phyloP scores from a whole-genome alignment of 23 tunicate genomes.

The Trididemnum nubilum region DNA sequence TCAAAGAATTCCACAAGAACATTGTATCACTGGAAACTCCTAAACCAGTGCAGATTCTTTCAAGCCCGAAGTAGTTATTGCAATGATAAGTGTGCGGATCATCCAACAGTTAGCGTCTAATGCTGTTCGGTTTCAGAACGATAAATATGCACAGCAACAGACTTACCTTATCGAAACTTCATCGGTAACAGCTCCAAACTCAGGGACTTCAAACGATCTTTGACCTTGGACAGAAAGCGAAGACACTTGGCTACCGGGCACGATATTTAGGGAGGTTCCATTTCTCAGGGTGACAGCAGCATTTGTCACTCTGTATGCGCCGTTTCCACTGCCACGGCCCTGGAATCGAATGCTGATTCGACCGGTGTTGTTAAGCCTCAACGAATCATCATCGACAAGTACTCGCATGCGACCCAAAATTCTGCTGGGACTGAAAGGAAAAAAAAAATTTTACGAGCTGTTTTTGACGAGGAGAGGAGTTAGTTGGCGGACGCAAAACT shows the following conservation, averaged over 20 bases:
- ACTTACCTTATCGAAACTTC: slow-evolving; percentile 27
- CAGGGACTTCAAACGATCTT: slow-evolving; percentile 37
- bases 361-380: not conserved
- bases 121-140: too few relatives aligned
- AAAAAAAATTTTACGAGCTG: not conserved
- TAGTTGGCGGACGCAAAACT: too few relatives aligned
- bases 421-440: slow-evolving; percentile 26
- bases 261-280: slow-evolving; percentile 10
- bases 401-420: slow-evolving; percentile 44
- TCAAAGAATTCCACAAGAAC: too few relatives aligned
- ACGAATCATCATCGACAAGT: slow-evolving; percentile 17
- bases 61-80: too few relatives aligned
- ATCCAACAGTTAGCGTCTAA: too few relatives aligned
- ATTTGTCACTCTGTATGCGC: slow-evolving; percentile 32
- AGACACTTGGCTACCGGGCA: not conserved
- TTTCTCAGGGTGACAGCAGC: slow-evolving; percentile 3
- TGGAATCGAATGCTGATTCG: slow-evolving; percentile 41
- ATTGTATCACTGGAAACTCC: too few relatives aligned
- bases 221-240: slow-evolving; percentile 19
- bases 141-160: too few relatives aligned
- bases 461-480: too few relatives aligned
- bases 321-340: slow-evolving; percentile 40
- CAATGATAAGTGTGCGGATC: too few relatives aligned
- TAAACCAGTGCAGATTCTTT: too few relatives aligned
- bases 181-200: slow-evolving; percentile 25